Conservation (phyloP, 2,888 invertebrate species). For the Choristoneura rosaceana region DNA sequence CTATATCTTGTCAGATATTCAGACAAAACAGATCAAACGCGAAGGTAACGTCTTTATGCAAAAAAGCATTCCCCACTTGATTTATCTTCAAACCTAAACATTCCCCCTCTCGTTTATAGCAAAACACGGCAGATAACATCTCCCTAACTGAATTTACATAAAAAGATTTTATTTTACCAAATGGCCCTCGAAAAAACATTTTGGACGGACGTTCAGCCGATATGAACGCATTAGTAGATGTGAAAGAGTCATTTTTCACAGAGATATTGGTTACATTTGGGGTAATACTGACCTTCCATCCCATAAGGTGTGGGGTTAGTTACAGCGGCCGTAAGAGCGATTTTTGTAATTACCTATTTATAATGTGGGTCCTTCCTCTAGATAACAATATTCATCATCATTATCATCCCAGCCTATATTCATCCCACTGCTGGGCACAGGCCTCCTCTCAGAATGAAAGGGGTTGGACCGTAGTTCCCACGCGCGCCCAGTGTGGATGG, state of each 20-base stretch:
- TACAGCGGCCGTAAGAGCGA: slow-evolving; percentile 19
- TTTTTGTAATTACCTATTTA: not conserved
- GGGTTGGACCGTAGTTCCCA: no score
- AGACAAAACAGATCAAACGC: slow-evolving; percentile 7
- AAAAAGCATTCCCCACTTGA: slow-evolving; percentile 3
- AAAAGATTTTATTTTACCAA: slow-evolving; percentile 41
- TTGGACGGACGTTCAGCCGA: slow-evolving; percentile 41
- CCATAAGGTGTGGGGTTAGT: slow-evolving; percentile 44
- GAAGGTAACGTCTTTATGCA: slow-evolving; percentile 3
- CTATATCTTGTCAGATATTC: not conserved
- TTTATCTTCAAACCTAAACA: slow-evolving; percentile 23
- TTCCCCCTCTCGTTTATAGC: slow-evolving; percentile 13
- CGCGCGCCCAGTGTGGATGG: no score
- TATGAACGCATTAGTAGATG: slow-evolving; percentile 51
- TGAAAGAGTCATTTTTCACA: slow-evolving; percentile 53
- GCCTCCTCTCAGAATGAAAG: no score
- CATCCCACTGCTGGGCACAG: no score
- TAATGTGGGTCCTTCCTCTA: not conserved
- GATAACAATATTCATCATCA: no score
- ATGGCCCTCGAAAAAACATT: slow-evolving; percentile 38
- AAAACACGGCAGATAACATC: slow-evolving; percentile 34
- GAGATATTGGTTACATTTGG: slow-evolving; percentile 55
- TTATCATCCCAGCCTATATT: no score
- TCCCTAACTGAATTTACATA: slow-evolving; percentile 42
- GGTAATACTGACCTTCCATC: slow-evolving; percentile 54